Base-by-base conservation (phyloP, 64 coral and sea anemone genomes). In the Orbicella faveolata region DNA sequence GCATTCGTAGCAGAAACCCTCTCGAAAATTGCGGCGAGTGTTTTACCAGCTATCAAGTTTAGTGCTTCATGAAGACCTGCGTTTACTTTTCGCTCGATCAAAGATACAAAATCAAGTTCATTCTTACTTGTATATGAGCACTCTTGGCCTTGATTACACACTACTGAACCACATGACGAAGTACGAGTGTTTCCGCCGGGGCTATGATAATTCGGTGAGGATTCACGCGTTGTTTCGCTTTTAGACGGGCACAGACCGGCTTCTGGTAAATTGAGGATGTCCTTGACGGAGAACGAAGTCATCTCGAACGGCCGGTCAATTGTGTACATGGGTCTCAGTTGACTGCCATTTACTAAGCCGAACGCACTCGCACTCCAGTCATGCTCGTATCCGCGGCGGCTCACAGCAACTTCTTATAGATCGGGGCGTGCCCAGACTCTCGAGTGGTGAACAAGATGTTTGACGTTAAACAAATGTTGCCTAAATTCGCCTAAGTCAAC, bases 201-300 rank as follows among this genome's bases (percentile, higher is more conserved):
- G 76, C 78, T 88, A 39, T 80, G 78, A 79, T 92, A 95, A 89
- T 85, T 88, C 78, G 88, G 30, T 61, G 89, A 89, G 68, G 84
- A 75, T 90, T 90, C 92, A 30, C 44, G 92, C 35, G 88, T 90
- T 69, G 84, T 65, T 77, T 96, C 92, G 84, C 88, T 94, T 61
- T 80, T 94, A 35, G 92, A 91, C 59, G 88, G 70, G 78, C 83
- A 64, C 87, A 88, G 61, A 75, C 81, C 77, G 33, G 84, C 79
- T 78, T 96, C 95, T 76, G 90, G 91, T 55, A 96, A 76, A 80
- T 96, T 96, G 48, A 96, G 95, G 63, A 96, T 96, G 89, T 96
- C 95, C 88, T 94, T 96, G 77, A 96, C 95, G n/a, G 92, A 94
- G 92, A 96, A 96, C 88, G 95, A 96, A 96, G 95, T 96, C 95